Percentiles rank a stretch among this genome's conserved stretches.
These are phyloP conservation scores for Cheilosia variabilis DNA, from an alignment of 2,888 invertebrate genomes.

Conservation along the genomic window DNA sequence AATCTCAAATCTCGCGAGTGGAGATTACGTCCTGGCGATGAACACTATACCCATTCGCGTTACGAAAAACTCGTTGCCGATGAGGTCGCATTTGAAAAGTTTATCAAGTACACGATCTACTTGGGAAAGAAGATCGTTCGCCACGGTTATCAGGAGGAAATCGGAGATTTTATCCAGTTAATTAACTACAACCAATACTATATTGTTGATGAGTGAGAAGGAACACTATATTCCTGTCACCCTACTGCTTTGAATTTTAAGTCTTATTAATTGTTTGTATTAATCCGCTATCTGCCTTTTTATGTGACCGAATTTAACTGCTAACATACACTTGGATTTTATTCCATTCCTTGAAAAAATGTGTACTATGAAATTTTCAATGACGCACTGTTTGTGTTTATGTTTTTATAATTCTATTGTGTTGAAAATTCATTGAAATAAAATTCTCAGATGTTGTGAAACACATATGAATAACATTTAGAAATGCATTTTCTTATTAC, in stretches of 20 bases:
- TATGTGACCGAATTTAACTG: conserved; percentile 36
- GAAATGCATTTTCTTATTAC: too few species aligned
- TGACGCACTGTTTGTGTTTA: conserved; percentile 35
- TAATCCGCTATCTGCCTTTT: conserved; percentile 56
- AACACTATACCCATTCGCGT: conserved; percentile 81
- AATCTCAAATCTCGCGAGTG: conserved; percentile 81
- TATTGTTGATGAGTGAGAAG: conserved; percentile 88
- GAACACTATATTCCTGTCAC: conserved; percentile 85
- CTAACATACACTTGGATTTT: conserved; percentile 14
- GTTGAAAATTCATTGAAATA: conserved; percentile 38
- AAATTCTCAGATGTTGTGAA: conserved; percentile 45
- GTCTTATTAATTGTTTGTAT: conserved; percentile 13
- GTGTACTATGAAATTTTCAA: conserved; percentile 11
- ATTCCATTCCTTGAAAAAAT: conserved; percentile 14
- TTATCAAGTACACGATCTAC: conserved; percentile 82
- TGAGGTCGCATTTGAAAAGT: conserved; percentile 82
- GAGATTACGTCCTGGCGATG: conserved; percentile 77
- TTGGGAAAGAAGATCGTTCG: conserved; percentile 82
- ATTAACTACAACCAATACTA: conserved; percentile 83
- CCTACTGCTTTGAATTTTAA: conserved; percentile 1
- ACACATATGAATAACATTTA: background rate
- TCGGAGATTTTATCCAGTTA: conserved; percentile 82
- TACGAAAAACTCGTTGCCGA: conserved; percentile 81
- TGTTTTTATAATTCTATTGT: conserved; percentile 22
- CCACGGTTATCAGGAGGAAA: conserved; percentile 83